Percentiles rank a stretch among this genome's conserved stretches.
phyloP scores from a whole-genome alignment of 2,888 invertebrate genomes.

The Hoplodrina blanda region DNA sequence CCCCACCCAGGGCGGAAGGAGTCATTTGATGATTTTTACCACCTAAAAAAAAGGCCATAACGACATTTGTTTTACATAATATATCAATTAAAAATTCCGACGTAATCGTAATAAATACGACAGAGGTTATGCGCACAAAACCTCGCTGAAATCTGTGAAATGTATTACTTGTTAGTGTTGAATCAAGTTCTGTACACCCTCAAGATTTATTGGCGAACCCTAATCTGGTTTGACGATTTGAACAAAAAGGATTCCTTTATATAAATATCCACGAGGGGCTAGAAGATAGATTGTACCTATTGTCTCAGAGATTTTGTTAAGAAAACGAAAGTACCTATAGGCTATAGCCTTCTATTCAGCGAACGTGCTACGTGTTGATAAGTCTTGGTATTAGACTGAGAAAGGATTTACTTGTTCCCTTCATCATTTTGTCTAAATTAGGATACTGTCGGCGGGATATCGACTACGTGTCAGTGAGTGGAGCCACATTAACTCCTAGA shows the following conservation, averaged over 20 bases:
- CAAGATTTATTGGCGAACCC: conserved; percentile 45
- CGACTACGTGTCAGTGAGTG: not conserved
- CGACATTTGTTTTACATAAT: too few relatives aligned
- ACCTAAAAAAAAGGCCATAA: too few relatives aligned
- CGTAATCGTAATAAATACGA: conserved; percentile 2
- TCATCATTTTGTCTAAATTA: conserved; percentile 35
- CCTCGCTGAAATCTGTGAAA: conserved; percentile 15
- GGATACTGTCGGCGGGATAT: conserved; percentile 3
- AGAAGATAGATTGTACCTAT: conserved; percentile 21
- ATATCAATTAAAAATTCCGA: conserved; percentile 2
- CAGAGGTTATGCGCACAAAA: not conserved
- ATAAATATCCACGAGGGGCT: conserved; percentile 36
- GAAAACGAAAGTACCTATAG: conserved; percentile 31
- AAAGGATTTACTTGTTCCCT: conserved; percentile 45
- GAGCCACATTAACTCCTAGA: not conserved
- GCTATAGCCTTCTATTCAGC: conserved; percentile 19
- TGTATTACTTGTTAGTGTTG: conserved; percentile 19
- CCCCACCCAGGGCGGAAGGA: too few relatives aligned
- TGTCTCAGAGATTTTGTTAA: conserved; percentile 32
- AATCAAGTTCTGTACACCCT: conserved; percentile 25
- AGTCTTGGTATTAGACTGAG: conserved; percentile 22
- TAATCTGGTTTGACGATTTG: conserved; percentile 48
- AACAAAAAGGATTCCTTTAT: conserved; percentile 43
- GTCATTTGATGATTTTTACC: too few relatives aligned
- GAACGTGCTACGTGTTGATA: conserved; percentile 31